A percentile compares a stretch with the other conserved stretches of the same genome.
phyloP scores from a whole-genome alignment of 2,888 invertebrate genomes.

The Anagyrus pseudococci region DNA sequence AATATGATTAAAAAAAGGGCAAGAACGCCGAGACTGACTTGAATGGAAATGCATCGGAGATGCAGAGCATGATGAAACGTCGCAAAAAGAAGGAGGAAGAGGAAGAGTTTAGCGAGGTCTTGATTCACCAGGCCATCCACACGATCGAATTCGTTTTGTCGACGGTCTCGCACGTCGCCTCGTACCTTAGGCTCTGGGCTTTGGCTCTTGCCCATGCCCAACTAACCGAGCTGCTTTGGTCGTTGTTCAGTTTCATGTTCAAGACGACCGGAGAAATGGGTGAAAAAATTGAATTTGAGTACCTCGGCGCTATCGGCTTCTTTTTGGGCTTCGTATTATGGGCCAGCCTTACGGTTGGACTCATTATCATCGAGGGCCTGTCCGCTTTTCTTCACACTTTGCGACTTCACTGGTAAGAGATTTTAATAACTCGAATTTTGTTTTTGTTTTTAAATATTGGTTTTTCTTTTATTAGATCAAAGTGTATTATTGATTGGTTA shows the following conservation, averaged over 20 bases:
- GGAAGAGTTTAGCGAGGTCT: constrained; percentile 79
- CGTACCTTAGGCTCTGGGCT: constrained; percentile 96
- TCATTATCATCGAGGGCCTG: constrained; percentile 98
- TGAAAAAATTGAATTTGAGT: constrained; percentile 50
- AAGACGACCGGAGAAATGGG: constrained; percentile 77
- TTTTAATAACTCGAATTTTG: no score
- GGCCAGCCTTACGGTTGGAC: constrained; percentile 85
- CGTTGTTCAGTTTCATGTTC: constrained; percentile 80
- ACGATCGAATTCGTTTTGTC: constrained; percentile 97
- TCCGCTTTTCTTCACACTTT: constrained; percentile 98
- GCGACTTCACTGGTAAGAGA: constrained; percentile 74
- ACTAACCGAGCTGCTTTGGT: constrained; percentile 84
- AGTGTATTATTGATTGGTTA: constrained; percentile 20
- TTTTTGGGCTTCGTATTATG: constrained; percentile 77
- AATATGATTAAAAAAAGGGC: no score
- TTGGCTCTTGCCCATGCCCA: constrained; percentile 94
- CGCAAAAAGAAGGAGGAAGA: constrained; percentile 68
- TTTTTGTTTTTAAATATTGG: constrained; percentile 1
- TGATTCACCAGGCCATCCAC: constrained; percentile 94
- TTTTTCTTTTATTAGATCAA: neutral
- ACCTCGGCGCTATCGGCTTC: constrained; percentile 64
- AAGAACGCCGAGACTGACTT: constrained; percentile 38
- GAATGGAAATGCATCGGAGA: neutral
- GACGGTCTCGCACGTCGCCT: constrained; percentile 96
- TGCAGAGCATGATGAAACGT: constrained; percentile 64